A percentile compares a stretch with the other conserved stretches of the same genome.
Conservation (phyloP, 2,113 vertebrate species). For the Asarcornis scutulata region DNA sequence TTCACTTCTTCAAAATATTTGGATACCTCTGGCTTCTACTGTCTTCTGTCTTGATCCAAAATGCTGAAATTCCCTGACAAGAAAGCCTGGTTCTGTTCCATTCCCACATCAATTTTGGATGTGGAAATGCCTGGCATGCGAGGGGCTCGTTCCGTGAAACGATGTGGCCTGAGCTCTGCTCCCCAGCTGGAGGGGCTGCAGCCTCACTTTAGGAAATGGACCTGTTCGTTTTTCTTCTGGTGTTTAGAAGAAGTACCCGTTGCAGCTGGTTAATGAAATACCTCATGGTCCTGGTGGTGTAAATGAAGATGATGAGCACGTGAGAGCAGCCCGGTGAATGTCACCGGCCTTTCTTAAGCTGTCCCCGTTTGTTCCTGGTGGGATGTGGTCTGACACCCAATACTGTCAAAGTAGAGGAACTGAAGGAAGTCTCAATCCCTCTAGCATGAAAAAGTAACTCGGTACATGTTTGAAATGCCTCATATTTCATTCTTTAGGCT, state of each 20-base stretch:
- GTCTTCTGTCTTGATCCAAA: not conserved
- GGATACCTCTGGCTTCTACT: not conserved
- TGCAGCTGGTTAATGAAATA: not conserved
- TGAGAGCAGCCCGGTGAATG: not conserved
- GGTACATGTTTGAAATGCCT: not conserved
- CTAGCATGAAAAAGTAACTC: not conserved
- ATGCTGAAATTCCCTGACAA: not conserved
- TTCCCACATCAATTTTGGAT: not conserved
- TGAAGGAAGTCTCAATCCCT: not conserved
- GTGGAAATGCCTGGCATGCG: not conserved
- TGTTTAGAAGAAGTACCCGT: not conserved
- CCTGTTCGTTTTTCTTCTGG: not conserved
- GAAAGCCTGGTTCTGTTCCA: not conserved
- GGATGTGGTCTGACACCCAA: not conserved
- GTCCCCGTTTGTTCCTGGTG: not conserved
- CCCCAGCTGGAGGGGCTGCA: not conserved
- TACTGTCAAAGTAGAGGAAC: not conserved
- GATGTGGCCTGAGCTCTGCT: not conserved
- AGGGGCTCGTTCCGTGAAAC: rapidly evolving
- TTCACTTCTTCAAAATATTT: too few relatives aligned
- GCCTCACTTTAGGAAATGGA: not conserved
- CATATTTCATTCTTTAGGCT: not conserved
- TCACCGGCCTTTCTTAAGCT: not conserved
- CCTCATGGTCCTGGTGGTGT: not conserved
- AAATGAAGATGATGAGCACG: not conserved